A percentile compares a stretch with the other conserved stretches of the same genome.
phyloP scores from a whole-genome alignment of 2,113 vertebrate genomes.

The Crocuta crocuta region DNA sequence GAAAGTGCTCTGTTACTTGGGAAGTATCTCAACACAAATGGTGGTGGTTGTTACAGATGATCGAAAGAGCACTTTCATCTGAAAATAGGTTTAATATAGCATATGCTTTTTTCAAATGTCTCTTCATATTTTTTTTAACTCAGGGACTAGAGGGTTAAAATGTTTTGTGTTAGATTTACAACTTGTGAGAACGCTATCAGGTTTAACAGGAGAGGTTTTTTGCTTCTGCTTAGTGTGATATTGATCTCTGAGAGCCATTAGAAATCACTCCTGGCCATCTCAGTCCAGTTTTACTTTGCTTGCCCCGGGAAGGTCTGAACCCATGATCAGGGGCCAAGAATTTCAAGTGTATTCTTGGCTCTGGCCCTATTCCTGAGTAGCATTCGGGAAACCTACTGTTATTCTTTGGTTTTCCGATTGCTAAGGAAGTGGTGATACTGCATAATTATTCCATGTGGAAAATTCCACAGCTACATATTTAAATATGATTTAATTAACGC shows the following conservation, averaged over 20 bases:
- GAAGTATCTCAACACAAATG: background rate
- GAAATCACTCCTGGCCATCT: slow-evolving; percentile 20
- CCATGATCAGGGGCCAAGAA: slow-evolving; percentile 50
- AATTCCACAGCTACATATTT: slow-evolving; percentile 48
- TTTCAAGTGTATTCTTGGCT: slow-evolving; percentile 74
- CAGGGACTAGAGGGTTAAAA: background rate
- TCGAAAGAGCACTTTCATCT: background rate
- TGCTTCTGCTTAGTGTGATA: slow-evolving; percentile 29
- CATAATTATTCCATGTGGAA: slow-evolving; percentile 61
- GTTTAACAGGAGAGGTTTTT: background rate
- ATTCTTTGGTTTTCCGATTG: slow-evolving; percentile 52
- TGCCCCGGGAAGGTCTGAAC: slow-evolving; percentile 31
- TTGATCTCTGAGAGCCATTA: slow-evolving; percentile 64
- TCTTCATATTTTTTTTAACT: background rate
- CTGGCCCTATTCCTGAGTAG: slow-evolving; percentile 53
- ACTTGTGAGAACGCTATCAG: background rate
- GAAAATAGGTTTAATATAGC: background rate
- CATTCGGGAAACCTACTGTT: slow-evolving; percentile 39
- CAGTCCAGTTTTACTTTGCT: slow-evolving; percentile 44
- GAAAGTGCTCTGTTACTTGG: background rate
- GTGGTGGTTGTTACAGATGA: background rate
- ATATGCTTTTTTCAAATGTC: background rate
- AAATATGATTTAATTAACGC: slow-evolving; percentile 51
- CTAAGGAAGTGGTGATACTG: background rate
- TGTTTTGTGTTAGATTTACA: slow-evolving; percentile 24